Evolutionary conservation across 2,888 invertebrate species (phyloP), one percentile per base, ranked within the genome.

Genomic region (Pycnomerus fuliginosus): DNA sequence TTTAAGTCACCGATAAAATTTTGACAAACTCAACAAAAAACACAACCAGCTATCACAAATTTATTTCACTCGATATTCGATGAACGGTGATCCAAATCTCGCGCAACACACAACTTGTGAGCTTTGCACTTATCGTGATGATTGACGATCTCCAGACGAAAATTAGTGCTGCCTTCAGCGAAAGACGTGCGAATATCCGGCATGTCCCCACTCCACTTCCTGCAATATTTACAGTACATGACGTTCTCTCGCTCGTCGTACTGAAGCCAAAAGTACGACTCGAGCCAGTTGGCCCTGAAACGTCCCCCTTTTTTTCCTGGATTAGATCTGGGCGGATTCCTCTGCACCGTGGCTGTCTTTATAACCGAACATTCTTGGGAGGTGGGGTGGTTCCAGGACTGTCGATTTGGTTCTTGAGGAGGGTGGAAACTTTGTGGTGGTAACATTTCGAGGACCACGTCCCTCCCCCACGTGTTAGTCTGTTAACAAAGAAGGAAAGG

Each of bases 61-160:
- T n/a, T n/a, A n/a, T n/a, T n/a, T n/a, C n/a, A n/a, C n/a, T n/a
- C n/a, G n/a, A n/a, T n/a, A n/a, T n/a, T n/a, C n/a, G n/a, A n/a
- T n/a, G n/a, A n/a, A n/a, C n/a, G n/a, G 10, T 37, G 31, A 41
- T 72, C 69, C 31, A 68, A 66, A 56, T 79, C 78, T 61, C 74
- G 76, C 16, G 72, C 72, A 38, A 76, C 71, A 66, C 87, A 87
- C 59, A 85, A 70, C 56, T 82, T 79, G 67, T 87, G 87, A 17
- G 85, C 85, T 69, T 87, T 87, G 67, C 85, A 85, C 66, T 84
- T 86, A 67, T 87, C 83, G 64, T 87, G 87, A 69, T 87, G 87
- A 67, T 87, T 86, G 30, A 87, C 81, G 59, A 87, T 87, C 73
- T 87, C 87, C 48, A 86, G 74, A 36, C 86, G 77, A 71, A 87